Evolutionary conservation across 2,888 invertebrate genomes (phyloP), one percentile per base, ranked within the genome.

Genomic region (Drosophila dives): DNA sequence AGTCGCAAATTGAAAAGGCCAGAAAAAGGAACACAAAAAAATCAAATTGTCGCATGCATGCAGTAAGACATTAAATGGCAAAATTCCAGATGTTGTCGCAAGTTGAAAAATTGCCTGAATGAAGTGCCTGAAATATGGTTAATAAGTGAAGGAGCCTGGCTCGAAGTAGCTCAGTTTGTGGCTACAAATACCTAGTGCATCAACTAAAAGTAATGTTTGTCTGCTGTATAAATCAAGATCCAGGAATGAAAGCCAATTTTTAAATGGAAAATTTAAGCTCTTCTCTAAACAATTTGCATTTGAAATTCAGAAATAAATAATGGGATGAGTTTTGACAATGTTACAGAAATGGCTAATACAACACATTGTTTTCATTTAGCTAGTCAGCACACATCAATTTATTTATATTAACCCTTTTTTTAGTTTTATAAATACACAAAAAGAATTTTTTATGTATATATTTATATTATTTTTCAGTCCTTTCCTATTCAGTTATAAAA

Each of bases 1-100:
- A 48, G 45, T 53, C 23, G n/a, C 23, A 66, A 66, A 66, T 66
- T 65, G 67, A 66, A 66, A 45, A 45, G 45, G 45, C 45, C 23
- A 53, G 6, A 34, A 34, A 23, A 53, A 15, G 3, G 7, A 12
- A 40, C 38, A 34, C 4, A n/a, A 20, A 55, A 55, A 38, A 11
- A 40, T 17, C 38, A 45, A 45, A 45, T 49, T 49, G 26, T 36
- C 49, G 49, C 6, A 3, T 45, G 45, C 11, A 5, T 58, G 20
- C 15, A 54, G 23, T 10, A n/a, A 36, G 36, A 33, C 32, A 45
- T 58, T 40, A 11, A 42, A 17, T 56, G 20, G 15, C 6, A 32
- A 42, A 42, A 15, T 32, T 29, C 15, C 36, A 40, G 55, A 40
- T 56, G 23, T 6, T 17, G 15, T 2, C 1, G 45, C 1, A 33